Percentiles rank a stretch among this genome's conserved stretches.
Conservation (phyloP, 1,140 invertebrate species). For the Mercenaria mercenaria region DNA sequence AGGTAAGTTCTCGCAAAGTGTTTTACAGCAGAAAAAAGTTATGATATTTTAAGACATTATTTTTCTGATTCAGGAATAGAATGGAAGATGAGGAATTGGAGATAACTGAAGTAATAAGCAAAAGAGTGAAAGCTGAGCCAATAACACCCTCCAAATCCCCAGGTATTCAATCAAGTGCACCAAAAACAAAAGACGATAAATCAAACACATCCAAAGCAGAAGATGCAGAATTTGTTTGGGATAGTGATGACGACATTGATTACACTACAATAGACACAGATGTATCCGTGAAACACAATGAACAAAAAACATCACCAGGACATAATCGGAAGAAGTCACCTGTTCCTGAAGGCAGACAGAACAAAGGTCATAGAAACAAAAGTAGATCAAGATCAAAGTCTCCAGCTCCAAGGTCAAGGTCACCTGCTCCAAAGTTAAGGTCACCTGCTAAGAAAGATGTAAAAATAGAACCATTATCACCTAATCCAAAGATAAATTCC, state of each 20-base stretch:
- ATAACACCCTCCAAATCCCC: slow-evolving; percentile 16
- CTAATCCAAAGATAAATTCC: background rate
- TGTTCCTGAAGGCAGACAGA: background rate
- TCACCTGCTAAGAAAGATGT: background rate
- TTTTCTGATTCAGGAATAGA: slow-evolving; percentile 11
- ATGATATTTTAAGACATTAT: no score
- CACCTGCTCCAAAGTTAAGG: background rate
- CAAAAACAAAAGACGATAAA: background rate
- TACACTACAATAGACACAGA: slow-evolving; percentile 30
- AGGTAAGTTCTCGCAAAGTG: no score
- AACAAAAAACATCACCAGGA: background rate
- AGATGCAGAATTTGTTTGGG: slow-evolving; percentile 8
- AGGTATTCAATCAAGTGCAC: background rate
- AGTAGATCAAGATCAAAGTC: slow-evolving; percentile 60
- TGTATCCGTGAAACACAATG: background rate
- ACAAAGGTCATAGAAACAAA: background rate
- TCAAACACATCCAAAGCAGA: background rate
- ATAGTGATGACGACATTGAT: slow-evolving; percentile 48
- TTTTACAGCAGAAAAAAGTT: no score
- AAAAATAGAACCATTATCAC: slow-evolving; percentile 16
- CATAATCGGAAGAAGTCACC: background rate
- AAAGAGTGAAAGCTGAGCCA: slow-evolving; percentile 47
- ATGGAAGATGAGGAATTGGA: background rate
- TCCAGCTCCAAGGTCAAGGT: slow-evolving; percentile 32
- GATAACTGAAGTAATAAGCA: background rate